Evolutionary conservation across 2,888 invertebrate genomes (phyloP).

Genomic region (Empis stercorea): DNA sequence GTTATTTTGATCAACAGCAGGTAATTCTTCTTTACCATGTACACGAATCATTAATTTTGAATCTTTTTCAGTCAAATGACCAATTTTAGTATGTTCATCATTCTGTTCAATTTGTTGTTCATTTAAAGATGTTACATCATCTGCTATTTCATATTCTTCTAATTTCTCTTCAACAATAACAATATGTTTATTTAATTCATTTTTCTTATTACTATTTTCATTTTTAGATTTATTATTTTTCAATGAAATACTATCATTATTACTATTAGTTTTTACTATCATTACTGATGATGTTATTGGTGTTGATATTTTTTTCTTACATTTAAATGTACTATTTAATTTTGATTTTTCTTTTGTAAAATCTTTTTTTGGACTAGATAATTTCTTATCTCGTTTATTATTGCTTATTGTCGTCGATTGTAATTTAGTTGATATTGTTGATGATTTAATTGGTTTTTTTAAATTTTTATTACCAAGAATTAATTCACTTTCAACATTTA

Average conservation of each 20-base stretch:
- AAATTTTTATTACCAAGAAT: constrained; percentile 24
- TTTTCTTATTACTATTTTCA: constrained; percentile 9
- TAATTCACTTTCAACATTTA: constrained; percentile 34
- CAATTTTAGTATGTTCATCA: constrained; percentile 36
- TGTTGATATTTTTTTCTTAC: neutral
- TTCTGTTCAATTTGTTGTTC: constrained; percentile 19
- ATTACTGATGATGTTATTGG: neutral
- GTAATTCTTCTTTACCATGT: constrained; percentile 59
- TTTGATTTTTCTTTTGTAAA: neutral
- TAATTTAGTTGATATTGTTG: constrained; percentile 21
- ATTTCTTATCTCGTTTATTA: constrained; percentile 4
- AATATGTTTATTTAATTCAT: neutral
- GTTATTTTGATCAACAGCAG: constrained; percentile 36
- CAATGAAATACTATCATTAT: neutral
- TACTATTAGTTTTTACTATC: neutral
- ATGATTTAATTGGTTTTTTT: constrained; percentile 20
- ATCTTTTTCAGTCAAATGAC: constrained; percentile 37
- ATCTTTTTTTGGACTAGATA: constrained; percentile 11
- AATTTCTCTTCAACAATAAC: constrained; percentile 12
- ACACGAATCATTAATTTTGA: constrained; percentile 40
- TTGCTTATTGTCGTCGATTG: constrained; percentile 12
- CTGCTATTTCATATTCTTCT: constrained; percentile 44
- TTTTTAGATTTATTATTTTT: constrained; percentile 1
- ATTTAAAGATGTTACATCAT: constrained; percentile 39
- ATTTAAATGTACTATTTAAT: neutral